Base-by-base conservation (phyloP, 2,888 invertebrate genomes). In the Cheilosia vulpina region DNA sequence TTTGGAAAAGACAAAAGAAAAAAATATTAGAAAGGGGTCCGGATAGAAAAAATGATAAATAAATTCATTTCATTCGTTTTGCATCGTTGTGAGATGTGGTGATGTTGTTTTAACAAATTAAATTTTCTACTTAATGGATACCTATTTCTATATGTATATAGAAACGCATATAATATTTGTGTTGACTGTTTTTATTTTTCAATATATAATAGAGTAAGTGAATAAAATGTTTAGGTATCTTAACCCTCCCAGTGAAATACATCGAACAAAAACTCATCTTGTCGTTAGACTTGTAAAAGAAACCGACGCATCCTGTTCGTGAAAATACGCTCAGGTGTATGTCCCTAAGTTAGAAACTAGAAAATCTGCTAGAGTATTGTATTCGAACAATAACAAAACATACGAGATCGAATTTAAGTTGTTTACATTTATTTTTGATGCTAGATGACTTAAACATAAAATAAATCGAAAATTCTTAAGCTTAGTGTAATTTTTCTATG, bases 31-130 rank as follows among this genome's bases (percentile, higher is more conserved):
- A 52, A 21, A 63, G 69, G 73, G 73, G 55, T 79, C 72, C 76
- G 75, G 55, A 41, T 38, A 38, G 34, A 24, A 50, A 63, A 75
- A 60, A 53, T 41, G 7, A 73, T 58, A 57, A 62, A 41, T 62
- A 27, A 63, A 71, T 69, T 69, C 52, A 66, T 80, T 78, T 83
- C 53, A 78, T 78, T 79, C 57, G 63, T 84, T 77, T 69, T 84
- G 84, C 84, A 84, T 84, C 80, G 81, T 85, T 81, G 68, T 85
- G 85, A 85, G 85, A 85, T 85, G 81, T 85, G 85, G 85, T 85
- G 85, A 85, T 85, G 81, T 85, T 85, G 85, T 85, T 75, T 76
- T 69, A 41, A 68, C 43, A 50, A 53, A 38, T 71, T 72, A 19
- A 11, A 17, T 3, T 47, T 17, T 47, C 58, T 73, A 43, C 71